These are phyloP conservation scores for Drosophila sechellia DNA, from an alignment of 1,140 invertebrate genomes.

Conservation along the genomic window DNA sequence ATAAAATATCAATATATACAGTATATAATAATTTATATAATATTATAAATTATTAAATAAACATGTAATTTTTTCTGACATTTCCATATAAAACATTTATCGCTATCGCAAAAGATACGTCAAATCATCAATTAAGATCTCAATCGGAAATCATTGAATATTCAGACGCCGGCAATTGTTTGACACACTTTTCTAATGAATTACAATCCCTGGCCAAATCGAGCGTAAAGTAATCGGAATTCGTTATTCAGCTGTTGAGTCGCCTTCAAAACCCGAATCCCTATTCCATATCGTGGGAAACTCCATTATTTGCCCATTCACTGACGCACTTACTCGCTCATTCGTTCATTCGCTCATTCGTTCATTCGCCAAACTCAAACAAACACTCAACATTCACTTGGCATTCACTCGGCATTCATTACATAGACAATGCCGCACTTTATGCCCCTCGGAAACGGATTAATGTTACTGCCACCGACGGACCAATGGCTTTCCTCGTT, in stretches of 20 bases:
- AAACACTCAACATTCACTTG: slow-evolving; percentile 36
- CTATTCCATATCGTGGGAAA: slow-evolving; percentile 8
- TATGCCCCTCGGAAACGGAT: slow-evolving; percentile 27
- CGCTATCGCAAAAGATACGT: too few relatives aligned
- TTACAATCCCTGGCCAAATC: slow-evolving; percentile 5
- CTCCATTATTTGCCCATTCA: slow-evolving; percentile 28
- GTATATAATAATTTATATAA: too few relatives aligned
- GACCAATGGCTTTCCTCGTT: not conserved
- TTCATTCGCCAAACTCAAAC: slow-evolving; percentile 18
- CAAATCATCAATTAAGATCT: not conserved
- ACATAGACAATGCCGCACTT: slow-evolving; percentile 29
- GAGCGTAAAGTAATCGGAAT: slow-evolving; percentile 12
- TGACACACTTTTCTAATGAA: not conserved
- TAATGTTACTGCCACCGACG: slow-evolving; percentile 12
- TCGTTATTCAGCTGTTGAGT: slow-evolving; percentile 15
- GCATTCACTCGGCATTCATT: slow-evolving; percentile 27
- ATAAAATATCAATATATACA: too few relatives aligned
- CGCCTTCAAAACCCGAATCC: not conserved
- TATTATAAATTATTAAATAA: too few relatives aligned
- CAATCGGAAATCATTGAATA: slow-evolving; percentile 7
- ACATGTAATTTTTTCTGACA: too few relatives aligned
- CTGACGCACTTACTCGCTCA: slow-evolving; percentile 1
- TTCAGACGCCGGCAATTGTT: slow-evolving; percentile 5
- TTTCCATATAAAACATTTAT: too few relatives aligned
- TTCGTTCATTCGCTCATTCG: slow-evolving; percentile 22